phyloP scores from a whole-genome alignment of 2,797 vertebrate genomes.

The Rachycentron canadum region DNA sequence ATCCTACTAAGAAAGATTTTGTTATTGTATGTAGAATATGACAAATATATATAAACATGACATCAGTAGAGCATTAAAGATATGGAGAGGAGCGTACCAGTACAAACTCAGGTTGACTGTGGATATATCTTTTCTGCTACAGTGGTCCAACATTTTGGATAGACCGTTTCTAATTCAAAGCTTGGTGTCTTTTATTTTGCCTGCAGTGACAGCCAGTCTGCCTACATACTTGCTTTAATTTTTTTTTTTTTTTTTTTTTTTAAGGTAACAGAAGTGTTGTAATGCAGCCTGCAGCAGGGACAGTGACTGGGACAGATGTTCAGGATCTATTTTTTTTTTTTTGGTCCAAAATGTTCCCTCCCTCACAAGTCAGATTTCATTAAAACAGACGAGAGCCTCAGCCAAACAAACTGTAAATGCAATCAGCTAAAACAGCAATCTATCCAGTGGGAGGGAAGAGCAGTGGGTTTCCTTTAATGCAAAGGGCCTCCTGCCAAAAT shows the following conservation, averaged over 20 bases:
- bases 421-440: constrained; percentile 53
- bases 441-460: constrained; percentile 41
- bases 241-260: constrained; percentile 4
- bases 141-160: constrained; percentile 46
- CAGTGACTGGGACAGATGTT: constrained; percentile 18
- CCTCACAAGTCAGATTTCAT: constrained; percentile 27
- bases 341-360: constrained; percentile 10
- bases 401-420: constrained; percentile 61
- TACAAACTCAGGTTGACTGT: constrained; percentile 3
- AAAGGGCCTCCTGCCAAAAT: constrained; percentile 53
- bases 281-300: constrained; percentile 23
- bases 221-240: constrained; percentile 33
- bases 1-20: not conserved
- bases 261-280: constrained; percentile 19
- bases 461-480: constrained; percentile 52
- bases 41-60: not conserved
- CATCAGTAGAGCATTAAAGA: not conserved
- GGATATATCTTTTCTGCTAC: constrained; percentile 30
- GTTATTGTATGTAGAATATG: not conserved
- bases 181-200: constrained; percentile 27
- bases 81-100: not conserved
- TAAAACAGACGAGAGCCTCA: constrained; percentile 28
- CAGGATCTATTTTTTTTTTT: constrained; percentile 42
- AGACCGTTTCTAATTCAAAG: constrained; percentile 45
- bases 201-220: constrained; percentile 46